Evolutionary conservation across 2,113 vertebrate genomes (phyloP).

Genomic region (Plectropomus leopardus): DNA sequence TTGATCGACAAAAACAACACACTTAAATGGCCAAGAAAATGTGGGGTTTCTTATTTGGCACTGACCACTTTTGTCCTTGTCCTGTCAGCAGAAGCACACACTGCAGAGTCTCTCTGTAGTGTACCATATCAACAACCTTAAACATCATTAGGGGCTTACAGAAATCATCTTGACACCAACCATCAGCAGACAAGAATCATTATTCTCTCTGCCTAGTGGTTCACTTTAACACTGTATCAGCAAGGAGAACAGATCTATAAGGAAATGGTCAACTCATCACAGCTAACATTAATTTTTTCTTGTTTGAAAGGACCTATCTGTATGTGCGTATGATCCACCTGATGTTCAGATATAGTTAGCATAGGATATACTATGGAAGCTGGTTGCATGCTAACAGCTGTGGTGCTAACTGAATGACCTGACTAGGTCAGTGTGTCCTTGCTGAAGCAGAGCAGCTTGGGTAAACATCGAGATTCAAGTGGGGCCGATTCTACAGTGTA

Average conservation of each 20-base stretch:
- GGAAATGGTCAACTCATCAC: background rate
- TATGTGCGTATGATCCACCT: slow-evolving; percentile 14
- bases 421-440: slow-evolving; percentile 48
- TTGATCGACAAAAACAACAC: slow-evolving; percentile 7
- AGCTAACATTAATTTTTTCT: background rate
- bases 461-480: slow-evolving; percentile 19
- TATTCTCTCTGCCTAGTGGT: slow-evolving; percentile 1
- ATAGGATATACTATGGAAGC: background rate
- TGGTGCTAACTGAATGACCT: slow-evolving; percentile 21
- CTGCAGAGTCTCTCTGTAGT: background rate
- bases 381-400: slow-evolving; percentile 15
- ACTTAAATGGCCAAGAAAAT: slow-evolving; percentile 37
- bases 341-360: slow-evolving; percentile 12
- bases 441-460: slow-evolving; percentile 14
- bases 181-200: slow-evolving; percentile 10
- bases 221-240: background rate
- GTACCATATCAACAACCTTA: slow-evolving; percentile 29
- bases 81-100: slow-evolving; percentile 20
- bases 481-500: slow-evolving; percentile 23
- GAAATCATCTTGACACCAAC: slow-evolving; percentile 12
- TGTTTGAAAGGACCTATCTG: slow-evolving; percentile 19
- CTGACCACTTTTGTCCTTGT: slow-evolving; percentile 26
- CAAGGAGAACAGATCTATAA: background rate
- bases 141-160: slow-evolving; percentile 27
- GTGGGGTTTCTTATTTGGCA: slow-evolving; percentile 31